Base-by-base conservation (phyloP, 2,888 invertebrate genomes). In the Dicranocentrus wangi region DNA sequence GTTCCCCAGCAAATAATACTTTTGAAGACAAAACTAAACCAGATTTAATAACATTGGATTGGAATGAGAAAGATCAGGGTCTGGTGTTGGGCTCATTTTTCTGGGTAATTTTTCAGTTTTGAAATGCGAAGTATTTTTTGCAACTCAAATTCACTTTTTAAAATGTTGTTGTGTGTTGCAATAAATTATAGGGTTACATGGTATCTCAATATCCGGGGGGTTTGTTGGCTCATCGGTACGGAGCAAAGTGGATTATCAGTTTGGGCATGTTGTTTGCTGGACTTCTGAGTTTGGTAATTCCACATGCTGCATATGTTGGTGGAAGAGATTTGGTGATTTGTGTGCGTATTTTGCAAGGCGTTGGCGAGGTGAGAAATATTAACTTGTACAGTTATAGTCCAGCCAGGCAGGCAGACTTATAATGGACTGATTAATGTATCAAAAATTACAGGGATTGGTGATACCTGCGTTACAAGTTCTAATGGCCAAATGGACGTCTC, bases 241-340 rank as follows among this genome's bases (percentile, higher is more conserved):
- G 96, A 19, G 96, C 95, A 17, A 96, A 96, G 88, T 93, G 94
- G 89, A 92, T 94, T 0, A 90, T 95, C 32, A 95, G 95, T 17
- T 89, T 94, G 72, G 96, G 96, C 53, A 93, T 96, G 25, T 89
- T 96, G 1, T 93, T 93, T 13, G 95, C 96, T 0, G 95, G 94
- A 0, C 88, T 95, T 13, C 93, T 96, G 86, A 95, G 96, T 0
- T 87, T 96, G 1, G 87, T 95, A 0, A 96, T 95, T 0, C 96
- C 96, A 0, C 88, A 93, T 86, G 92, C 93, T 8, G 93, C 95
- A 1, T 91, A 92, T 53, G 88, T 92, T 47, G 93, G 94, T 0
- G 93, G 92, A 13, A 91, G 93, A 7, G 91, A 91, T 0, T 92
- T 93, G 23, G 90, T 96, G n/a, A 93, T 95, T 51, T 89, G 92